phyloP scores from a whole-genome alignment of 2,113 vertebrate genomes.

The Brienomyrus brachyistius region DNA sequence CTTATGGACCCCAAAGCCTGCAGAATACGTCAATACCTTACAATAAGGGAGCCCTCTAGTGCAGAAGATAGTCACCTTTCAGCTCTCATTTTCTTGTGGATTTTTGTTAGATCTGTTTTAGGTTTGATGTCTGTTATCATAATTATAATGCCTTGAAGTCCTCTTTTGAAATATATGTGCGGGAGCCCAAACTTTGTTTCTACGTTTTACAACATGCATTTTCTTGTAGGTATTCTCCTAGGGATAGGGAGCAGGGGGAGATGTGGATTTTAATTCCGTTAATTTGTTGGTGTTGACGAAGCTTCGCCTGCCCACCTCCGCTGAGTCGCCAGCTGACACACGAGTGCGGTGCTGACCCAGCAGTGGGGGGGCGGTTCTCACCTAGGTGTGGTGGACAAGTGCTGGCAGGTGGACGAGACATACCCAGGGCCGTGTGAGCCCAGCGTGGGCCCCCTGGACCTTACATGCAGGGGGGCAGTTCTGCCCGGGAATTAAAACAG shows the following conservation, averaged over 20 bases:
- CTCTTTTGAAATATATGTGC: background rate
- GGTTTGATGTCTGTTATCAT: background rate
- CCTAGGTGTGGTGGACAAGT: constrained; percentile 14
- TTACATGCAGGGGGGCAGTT: background rate
- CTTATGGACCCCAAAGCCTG: background rate
- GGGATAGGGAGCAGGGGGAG: background rate
- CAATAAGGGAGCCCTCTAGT: background rate
- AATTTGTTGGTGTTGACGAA: background rate
- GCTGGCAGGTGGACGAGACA: background rate
- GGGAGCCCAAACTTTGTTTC: background rate
- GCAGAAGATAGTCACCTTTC: background rate
- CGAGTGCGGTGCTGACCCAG: constrained; percentile 13
- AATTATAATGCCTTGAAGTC: background rate
- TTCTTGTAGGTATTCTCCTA: background rate
- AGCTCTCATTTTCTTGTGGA: background rate
- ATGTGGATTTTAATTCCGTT: background rate
- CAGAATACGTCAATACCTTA: background rate
- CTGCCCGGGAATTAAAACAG: background rate
- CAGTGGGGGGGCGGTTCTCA: background rate
- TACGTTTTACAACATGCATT: background rate
- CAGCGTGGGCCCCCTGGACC: background rate
- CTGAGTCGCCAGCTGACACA: background rate
- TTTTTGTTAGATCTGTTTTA: background rate
- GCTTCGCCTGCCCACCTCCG: background rate
- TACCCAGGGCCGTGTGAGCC: background rate